phyloP scores from a whole-genome alignment of 1,140 invertebrate species.

The Drosophila trapezifrons region DNA sequence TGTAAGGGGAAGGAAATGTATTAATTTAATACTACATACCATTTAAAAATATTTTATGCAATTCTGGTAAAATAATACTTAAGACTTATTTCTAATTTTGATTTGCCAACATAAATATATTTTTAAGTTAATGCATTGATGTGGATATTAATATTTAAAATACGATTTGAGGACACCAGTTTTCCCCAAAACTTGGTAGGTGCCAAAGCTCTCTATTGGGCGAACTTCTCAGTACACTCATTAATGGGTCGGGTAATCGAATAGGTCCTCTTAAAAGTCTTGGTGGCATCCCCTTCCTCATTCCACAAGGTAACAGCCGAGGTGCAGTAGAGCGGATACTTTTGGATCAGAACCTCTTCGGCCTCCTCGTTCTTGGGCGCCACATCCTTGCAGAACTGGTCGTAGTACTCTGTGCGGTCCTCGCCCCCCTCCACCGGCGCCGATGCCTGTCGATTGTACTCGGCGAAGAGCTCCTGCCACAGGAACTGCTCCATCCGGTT shows the following conservation, averaged over 20 bases:
- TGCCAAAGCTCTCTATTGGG: not conserved
- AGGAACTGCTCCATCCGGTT: conserved; percentile 69
- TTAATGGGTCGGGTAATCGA: conserved; percentile 63
- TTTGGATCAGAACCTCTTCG: conserved; percentile 58
- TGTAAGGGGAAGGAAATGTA: too few relatives aligned
- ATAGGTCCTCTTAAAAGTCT: conserved; percentile 69
- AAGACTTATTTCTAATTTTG: not conserved
- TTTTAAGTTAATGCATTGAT: not conserved
- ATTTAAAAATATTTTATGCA: too few relatives aligned
- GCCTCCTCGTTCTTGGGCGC: conserved; percentile 59
- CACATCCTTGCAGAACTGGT: conserved; percentile 72
- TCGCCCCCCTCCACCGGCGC: conserved; percentile 11
- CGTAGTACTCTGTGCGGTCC: conserved; percentile 68
- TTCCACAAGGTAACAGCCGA: conserved; percentile 72
- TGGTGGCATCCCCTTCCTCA: conserved; percentile 67
- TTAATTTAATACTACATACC: too few relatives aligned
- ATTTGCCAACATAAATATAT: not conserved
- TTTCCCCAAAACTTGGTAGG: not conserved
- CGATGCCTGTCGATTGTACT: conserved; percentile 66
- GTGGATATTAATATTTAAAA: not conserved
- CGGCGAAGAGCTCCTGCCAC: conserved; percentile 73
- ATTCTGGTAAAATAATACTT: too few relatives aligned
- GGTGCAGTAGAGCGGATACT: conserved; percentile 77
- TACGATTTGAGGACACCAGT: not conserved
- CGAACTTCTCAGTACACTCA: conserved; percentile 76